Percentiles rank a stretch among this genome's conserved stretches.
Conservation (phyloP, 2,888 invertebrate species). For the Phengaris arion region DNA sequence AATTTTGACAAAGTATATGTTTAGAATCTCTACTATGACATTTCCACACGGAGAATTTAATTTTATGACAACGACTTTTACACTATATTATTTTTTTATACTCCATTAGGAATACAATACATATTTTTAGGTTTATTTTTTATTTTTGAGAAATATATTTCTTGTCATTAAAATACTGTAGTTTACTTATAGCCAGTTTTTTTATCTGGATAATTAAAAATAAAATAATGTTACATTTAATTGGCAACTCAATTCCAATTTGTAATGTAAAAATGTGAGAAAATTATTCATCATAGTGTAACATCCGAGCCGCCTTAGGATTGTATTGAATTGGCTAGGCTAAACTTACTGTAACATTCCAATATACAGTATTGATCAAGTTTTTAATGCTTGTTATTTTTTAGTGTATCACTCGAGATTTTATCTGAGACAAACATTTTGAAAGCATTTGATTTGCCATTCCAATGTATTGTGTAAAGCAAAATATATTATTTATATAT, state of each 20-base stretch:
- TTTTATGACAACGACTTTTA: constrained; percentile 10
- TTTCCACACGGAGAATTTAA: background rate
- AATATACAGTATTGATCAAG: constrained; percentile 27
- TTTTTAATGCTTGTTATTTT: constrained; percentile 18
- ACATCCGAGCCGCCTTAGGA: background rate
- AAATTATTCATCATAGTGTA: background rate
- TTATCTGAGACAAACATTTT: constrained; percentile 3
- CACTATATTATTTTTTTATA: background rate
- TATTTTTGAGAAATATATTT: background rate
- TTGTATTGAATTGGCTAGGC: constrained; percentile 13
- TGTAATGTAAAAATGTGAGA: background rate
- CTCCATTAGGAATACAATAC: background rate
- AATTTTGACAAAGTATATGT: background rate
- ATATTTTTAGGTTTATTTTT: constrained; percentile 3
- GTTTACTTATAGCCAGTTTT: background rate
- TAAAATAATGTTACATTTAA: background rate
- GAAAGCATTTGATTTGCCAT: background rate
- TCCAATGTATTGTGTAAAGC: constrained; percentile 6
- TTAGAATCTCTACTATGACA: constrained; percentile 15
- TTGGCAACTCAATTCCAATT: background rate
- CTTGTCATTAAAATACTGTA: background rate
- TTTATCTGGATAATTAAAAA: background rate
- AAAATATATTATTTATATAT: background rate
- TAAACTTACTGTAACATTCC: constrained; percentile 29
- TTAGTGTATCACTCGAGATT: constrained; percentile 13